phyloP scores from a whole-genome alignment of 37 sponge, comb jelly and placozoan species.

The Oscarella lobularis region DNA sequence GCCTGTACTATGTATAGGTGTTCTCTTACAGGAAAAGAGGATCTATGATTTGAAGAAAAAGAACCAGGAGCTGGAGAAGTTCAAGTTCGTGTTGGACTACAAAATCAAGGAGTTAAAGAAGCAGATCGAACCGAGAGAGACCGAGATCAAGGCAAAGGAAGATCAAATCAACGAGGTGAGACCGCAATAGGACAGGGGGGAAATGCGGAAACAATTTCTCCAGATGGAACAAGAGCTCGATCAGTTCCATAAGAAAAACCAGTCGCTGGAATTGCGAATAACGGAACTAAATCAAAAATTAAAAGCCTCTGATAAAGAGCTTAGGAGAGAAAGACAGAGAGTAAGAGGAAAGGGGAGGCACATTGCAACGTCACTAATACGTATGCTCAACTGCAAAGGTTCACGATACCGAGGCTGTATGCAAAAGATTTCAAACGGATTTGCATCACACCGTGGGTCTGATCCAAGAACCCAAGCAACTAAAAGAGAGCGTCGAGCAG shows the following conservation, averaged over 20 bases:
- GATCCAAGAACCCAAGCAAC: constrained; percentile 87
- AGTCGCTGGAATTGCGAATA: constrained; percentile 49
- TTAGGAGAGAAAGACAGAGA: constrained; percentile 64
- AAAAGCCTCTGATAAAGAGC: constrained; percentile 72
- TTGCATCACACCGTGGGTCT: constrained; percentile 60
- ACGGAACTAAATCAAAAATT: constrained; percentile 64
- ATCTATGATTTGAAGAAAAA: constrained; percentile 98
- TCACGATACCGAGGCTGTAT: constrained; percentile 59
- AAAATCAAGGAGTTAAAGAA: constrained; percentile 94
- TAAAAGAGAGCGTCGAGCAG: constrained; percentile 59
- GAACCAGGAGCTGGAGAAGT: constrained; percentile 98
- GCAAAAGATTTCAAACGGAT: constrained; percentile 66
- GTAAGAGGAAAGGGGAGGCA: too few species aligned
- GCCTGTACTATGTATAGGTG: background rate
- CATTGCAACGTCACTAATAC: too few species aligned
- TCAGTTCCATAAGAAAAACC: constrained; percentile 55
- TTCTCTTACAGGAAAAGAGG: constrained; percentile 86
- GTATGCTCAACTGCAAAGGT: constrained; percentile 16
- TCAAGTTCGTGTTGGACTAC: constrained; percentile 99
- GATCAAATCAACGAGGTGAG: constrained; percentile 82
- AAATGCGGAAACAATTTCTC: too few species aligned
- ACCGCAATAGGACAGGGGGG: background rate
- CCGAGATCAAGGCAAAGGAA: constrained; percentile 87
- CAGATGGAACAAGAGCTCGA: constrained; percentile 92
- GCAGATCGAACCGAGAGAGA: constrained; percentile 94